phyloP scores from a whole-genome alignment of 2,888 invertebrate species.

The Chrysolina americana region DNA sequence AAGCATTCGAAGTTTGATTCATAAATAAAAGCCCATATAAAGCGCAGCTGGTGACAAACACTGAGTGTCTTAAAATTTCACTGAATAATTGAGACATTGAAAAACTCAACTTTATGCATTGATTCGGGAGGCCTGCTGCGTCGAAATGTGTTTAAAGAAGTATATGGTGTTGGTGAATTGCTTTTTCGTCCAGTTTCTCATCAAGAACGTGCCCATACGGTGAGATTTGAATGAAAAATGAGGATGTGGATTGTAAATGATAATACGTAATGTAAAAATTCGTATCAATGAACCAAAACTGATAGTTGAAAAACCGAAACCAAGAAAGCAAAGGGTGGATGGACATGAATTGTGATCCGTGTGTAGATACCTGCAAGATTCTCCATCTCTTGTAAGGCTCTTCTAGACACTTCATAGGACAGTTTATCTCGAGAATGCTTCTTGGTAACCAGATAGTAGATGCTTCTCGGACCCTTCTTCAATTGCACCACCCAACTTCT shows the following conservation, averaged over 20 bases:
- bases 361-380: too few relatives aligned
- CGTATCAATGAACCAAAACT: background rate
- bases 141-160: slow-evolving; percentile 14
- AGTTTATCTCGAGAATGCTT: too few relatives aligned
- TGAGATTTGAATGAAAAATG: background rate
- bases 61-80: slow-evolving; percentile 6
- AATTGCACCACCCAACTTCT: too few relatives aligned
- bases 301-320: too few relatives aligned
- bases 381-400: too few relatives aligned
- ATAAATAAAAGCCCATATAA: slow-evolving; percentile 13
- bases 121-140: slow-evolving; percentile 19
- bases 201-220: background rate
- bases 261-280: background rate
- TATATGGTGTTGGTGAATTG: slow-evolving; percentile 6
- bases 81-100: slow-evolving; percentile 27
- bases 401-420: too few relatives aligned
- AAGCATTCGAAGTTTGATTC: slow-evolving; percentile 21
- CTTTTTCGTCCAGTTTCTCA: background rate
- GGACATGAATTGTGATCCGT: too few relatives aligned
- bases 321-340: too few relatives aligned
- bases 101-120: slow-evolving; percentile 25
- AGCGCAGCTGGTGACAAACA: slow-evolving; percentile 17
- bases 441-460: too few relatives aligned
- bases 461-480: too few relatives aligned
- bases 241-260: background rate